Base-by-base conservation (phyloP, 1,140 invertebrate species). In the Phymastichus coffea region DNA sequence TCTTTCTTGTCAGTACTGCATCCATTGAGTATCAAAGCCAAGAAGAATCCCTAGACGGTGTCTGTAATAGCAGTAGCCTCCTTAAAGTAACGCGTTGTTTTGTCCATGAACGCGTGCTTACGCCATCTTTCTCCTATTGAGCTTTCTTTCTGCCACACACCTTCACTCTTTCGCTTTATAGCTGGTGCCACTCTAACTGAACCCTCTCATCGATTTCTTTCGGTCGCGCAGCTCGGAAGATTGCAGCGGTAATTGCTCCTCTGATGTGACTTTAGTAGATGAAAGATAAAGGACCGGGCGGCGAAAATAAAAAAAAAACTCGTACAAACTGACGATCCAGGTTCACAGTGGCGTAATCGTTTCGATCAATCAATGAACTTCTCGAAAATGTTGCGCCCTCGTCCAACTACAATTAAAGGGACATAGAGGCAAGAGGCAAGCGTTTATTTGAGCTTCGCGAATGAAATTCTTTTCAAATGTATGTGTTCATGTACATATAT, bases 241-340 rank as follows among this genome's bases (percentile, higher is more conserved):
- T 71, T 65, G 60, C 57, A 47, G 38, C 56, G 54, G 62, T 72
- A 73, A 73, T 72, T 71, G 67, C 66, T 67, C 57, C 53, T 67
- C 61, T n/a, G 63, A 72, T 66, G 64, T 60, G 54, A 51, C 57
- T 54, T 37, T 55, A 57, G 60, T 59, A 64, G 62, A 49, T 43
- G 25, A 37, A 37, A 46, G 28, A 51, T 52, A 52, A 46, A 52
- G 41, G 40, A 41, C 12, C 8, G n/a, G n/a, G 0, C 14, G 37
- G 17, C 3, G 28, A 60, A 49, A 51, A 52, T 38, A 52, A 51
- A 28, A 51, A 52, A 48, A 41, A n/a, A 38, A 44, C 26, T 44
- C 22, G 17, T 28, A 57, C 15, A 38, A 25, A 43, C 38, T 47
- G 38, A 20, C 19, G 3, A 15, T 7, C 38, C 51, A 15, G 25